Evolutionary conservation across 2,797 vertebrate genomes (phyloP), one percentile per base, ranked within the genome.

Genomic region (Thripadectes ignobilis): DNA sequence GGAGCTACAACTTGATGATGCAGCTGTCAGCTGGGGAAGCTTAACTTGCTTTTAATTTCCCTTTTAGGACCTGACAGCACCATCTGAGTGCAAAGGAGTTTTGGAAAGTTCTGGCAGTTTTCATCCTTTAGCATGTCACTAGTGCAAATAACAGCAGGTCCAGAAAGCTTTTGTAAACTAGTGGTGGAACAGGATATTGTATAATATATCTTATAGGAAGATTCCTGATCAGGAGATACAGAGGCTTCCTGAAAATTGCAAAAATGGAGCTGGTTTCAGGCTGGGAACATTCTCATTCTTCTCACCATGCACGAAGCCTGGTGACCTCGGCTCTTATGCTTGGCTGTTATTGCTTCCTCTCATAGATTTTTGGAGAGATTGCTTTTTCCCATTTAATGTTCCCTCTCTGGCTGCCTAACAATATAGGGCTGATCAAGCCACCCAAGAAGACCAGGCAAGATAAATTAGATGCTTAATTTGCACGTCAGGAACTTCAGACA

Each of bases 391-490:
- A 84, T 80, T 97, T 97, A 94, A 72, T 76, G 72, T 89, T 96
- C 91, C 46, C 67, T 93, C 48, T 92, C 96, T 75, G 96, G 57
- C 76, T 95, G 75, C 71, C 68, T 88, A 88, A 80, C 46, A 77
- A 71, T 78, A 87, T 83, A 95, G 82, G 65, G 90, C 93, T 85
- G 93, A 97, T 97, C 94, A 95, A 96, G 76, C 76, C 71, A 96
- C 93, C 77, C 26, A 14, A 81, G 89, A 93, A 94, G 78, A 74
- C 74, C 62, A 89, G 92, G 93, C 92, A 97, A 96, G 92, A 97
- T 96, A 97, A 98, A 98, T 97, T 96, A 97, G 88, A 87, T 93
- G 89, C 91, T 97, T 97, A 97, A 98, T 98, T 97, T 97, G 91
- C 95, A 97, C 61, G 83, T 89, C 89, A 96, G 92, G 68, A 94